Evolutionary conservation across 2,797 vertebrate species (phyloP), one percentile per base, ranked within the genome.

Genomic region (Halcyon badia): DNA sequence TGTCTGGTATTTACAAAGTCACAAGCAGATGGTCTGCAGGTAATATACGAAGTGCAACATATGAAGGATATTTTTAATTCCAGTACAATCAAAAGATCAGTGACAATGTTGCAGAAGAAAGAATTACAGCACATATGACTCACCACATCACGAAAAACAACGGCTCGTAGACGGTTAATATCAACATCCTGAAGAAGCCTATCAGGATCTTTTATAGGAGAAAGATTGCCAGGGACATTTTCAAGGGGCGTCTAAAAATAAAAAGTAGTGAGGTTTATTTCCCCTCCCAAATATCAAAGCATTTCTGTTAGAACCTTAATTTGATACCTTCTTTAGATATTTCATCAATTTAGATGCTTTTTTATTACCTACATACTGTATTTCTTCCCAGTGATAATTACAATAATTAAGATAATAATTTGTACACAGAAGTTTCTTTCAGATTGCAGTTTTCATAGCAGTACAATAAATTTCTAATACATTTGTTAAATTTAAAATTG

Each of bases 141-240:
- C 96, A 99, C 99, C 99, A 99, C 99, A 92, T 99, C 99, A 97
- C 99, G 99, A 97, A 99, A 99, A 96, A 99, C 99, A 70, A 99
- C 99, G 24, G 99, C 99, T 96, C 99, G 98, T 11, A 99, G 98
- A 77, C 99, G 99, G 97, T 99, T 99, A 97, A 99, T 99, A 97
- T 99, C 99, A 69, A 99, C 99, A 87, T 99, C 99, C 98, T 99
- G 99, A 96, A 99, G 98, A 95, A 99, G 99, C 92, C 99, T 98
- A 96, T 99, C 99, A 22, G 99, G 99, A 97, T 99, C 99, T 98
- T 99, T 99, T 96, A 99, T 99, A 83, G 98, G 99, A 96, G 99
- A 99, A 94, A 99, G 98, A 96, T 99, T 99, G 96, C 98, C 98
- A 93, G 98, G 98, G 96, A 99, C 98, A 96, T 97, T 98, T 97